Percentiles rank a stretch among this genome's conserved stretches.
Evolutionary conservation across 64 coral and sea anemone genomes (phyloP).

Genomic region (Astreopora myriophthalma): DNA sequence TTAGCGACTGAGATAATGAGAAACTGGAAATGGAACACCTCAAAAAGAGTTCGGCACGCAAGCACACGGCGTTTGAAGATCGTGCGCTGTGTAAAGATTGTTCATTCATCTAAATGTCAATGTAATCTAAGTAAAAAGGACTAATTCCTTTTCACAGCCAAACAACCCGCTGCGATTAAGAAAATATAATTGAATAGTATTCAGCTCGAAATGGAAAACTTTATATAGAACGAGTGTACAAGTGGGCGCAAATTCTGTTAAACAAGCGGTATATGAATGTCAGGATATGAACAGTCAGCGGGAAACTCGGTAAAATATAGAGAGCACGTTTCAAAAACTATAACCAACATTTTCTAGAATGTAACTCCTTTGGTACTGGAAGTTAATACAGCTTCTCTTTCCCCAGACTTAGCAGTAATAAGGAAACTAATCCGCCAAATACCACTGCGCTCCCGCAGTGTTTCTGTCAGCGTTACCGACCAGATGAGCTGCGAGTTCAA

Average conservation of each 20-base stretch:
- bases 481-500: background rate
- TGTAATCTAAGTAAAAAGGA: no score
- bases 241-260: background rate
- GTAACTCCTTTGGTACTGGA: background rate
- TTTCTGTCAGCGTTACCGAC: background rate
- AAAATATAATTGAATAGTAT: background rate
- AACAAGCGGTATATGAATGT: background rate
- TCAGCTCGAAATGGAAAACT: background rate
- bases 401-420: background rate
- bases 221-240: background rate
- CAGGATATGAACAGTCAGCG: background rate
- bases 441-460: conserved; percentile 42
- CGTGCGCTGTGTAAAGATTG: no score
- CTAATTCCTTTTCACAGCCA: conserved; percentile 37
- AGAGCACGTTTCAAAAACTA: background rate
- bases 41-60: no score
- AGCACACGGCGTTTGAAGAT: no score
- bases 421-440: conserved; percentile 44
- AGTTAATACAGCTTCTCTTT: background rate
- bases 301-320: background rate
- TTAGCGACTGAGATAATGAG: no score
- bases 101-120: no score
- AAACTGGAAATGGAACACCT: no score
- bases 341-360: background rate
- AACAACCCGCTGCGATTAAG: background rate